These are phyloP conservation scores for Bufotes viridis DNA, from an alignment of 2,797 vertebrate species.

Conservation along the genomic window DNA sequence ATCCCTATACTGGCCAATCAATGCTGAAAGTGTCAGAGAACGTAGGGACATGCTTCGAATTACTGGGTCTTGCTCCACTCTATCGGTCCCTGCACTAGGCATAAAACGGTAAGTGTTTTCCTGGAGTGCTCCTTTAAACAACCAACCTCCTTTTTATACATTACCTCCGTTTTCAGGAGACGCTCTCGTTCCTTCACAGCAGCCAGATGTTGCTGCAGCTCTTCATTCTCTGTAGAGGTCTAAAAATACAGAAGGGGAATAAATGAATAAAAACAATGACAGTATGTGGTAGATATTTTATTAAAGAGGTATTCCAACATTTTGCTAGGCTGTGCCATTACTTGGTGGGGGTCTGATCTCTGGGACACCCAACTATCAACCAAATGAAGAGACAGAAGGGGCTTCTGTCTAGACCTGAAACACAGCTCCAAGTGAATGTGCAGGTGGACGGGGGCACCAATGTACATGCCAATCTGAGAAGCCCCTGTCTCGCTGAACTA, in stretches of 20 bases:
- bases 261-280: too few species aligned
- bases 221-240: constrained; percentile 84
- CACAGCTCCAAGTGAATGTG: too few species aligned
- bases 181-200: constrained; percentile 77
- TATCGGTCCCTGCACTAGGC: not conserved
- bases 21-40: too few species aligned
- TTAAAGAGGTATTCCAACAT: not conserved
- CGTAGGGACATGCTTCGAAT: too few species aligned
- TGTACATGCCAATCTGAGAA: not conserved
- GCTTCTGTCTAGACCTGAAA: too few species aligned
- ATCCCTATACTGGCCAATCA: not conserved
- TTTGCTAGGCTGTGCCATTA: not conserved
- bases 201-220: constrained; percentile 82
- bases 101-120: not conserved
- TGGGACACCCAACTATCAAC: too few species aligned
- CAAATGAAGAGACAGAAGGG: too few species aligned
- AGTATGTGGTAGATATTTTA: not conserved
- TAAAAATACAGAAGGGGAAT: constrained; percentile 61
- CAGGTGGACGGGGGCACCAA: too few species aligned
- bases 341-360: too few species aligned
- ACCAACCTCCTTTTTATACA: not conserved
- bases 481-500: too few species aligned
- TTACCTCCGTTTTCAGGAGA: constrained; percentile 82
- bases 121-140: not conserved
- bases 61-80: not conserved